Evolutionary conservation across 1,140 invertebrate species (phyloP), one percentile per base, ranked within the genome.

Genomic region (Cherax destructor): DNA sequence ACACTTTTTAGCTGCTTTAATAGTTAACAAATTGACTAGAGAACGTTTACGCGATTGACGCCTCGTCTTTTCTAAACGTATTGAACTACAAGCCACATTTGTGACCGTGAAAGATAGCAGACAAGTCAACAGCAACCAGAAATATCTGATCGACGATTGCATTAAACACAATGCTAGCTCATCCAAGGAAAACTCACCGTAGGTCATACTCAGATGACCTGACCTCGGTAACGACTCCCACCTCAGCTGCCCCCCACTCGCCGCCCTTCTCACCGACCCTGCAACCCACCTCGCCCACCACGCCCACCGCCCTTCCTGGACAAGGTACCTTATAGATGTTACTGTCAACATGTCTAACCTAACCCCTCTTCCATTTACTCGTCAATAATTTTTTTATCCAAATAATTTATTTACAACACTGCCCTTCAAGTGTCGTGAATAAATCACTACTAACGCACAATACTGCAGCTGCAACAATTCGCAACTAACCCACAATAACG

Each of bases 151-250:
- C 30, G 24, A 56, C 74, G 9, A n/a, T 3, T 47, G 30, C 9
- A 47, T 6, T 76, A 30, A 47, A 11, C 78, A 69, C 69, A 16
- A 81, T 81, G 49, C 13, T 13, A 13, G 47, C 30, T 21, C 21
- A 50, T 3, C 21, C 59, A 7, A 78, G 86, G 24, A 69, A 56
- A 24, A 65, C 78, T 78, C 86, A 88, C 78, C 86, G 72, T 59
- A 88, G 86, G 86, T 88, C 86, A 21, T 88, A 81, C 79, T 88
- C 86, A 21, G 86, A 88, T 49, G 86, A 88, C 86, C 77, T 88
- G 18, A 88, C 86, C 86, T 88, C 86, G 50, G 86, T 69, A 3
- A 81, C 86, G 41, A 88, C 86, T 13, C 86, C 86, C 61, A 88
- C 86, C 78, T 88, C 86, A 47, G 78, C 77, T 21, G 78, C 86